Evolutionary conservation across 2,113 vertebrate genomes (phyloP), one percentile per base, ranked within the genome.

Genomic region (Perccottus glenii): DNA sequence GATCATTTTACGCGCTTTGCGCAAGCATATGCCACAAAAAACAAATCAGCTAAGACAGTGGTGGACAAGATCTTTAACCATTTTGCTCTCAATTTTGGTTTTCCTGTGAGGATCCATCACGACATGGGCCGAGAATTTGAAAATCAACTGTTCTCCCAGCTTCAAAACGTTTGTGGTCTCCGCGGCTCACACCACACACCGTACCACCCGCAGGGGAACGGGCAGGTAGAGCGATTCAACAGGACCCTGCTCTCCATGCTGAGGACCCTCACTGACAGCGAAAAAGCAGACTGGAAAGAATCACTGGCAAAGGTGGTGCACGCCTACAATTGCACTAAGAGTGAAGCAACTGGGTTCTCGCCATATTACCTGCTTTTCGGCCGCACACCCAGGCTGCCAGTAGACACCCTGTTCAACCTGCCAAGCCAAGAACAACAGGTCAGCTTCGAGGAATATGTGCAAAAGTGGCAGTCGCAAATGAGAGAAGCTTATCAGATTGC

Each of bases 211-310:
- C 53, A 64, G 9, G 62, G 75, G 3, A 77, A 71, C 2, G 43
- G 72, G 6, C 55, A 65, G 8, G 56, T 49, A 35, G 16, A 70
- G 56, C 70, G 57, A 44, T 75, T 84, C 6, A 88, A 78, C 11
- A 43, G 72, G 56, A 65, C 60, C 10, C 62, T 80, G 14, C 60
- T 86, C 33, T 53, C 55, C n/a, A 36, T 58, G 61, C 59, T 45
- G 16, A 60, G 15, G 67, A 61, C 19, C 9, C 35, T 79, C 11
- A 35, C 67, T 27, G 27, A 35, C 27, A 33, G 5, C 11, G 51
- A 53, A 35, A 35, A 53, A 35, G 11, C 27, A 0, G 27, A 53
- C 51, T 53, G 51, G 51, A 53, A 46, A 53, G 51, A 53, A 33
- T 53, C 32, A 35, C 32, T 53, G 10, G 11, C 51, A 53, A 33